Conservation (phyloP, 2,797 vertebrate genomes). For the Gallirallus australis region DNA sequence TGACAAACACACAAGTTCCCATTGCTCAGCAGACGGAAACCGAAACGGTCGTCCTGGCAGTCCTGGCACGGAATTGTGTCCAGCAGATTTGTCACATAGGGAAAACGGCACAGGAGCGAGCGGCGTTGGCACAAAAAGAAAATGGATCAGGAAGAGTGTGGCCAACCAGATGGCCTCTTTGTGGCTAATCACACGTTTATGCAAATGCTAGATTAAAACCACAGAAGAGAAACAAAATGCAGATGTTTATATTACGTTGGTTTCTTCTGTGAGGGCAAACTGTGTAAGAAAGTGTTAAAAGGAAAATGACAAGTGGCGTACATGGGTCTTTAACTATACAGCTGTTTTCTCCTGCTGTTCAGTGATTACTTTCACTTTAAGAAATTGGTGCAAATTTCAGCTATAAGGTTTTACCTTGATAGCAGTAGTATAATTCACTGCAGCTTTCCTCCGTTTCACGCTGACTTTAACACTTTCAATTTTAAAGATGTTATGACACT, state of each 20-base stretch:
- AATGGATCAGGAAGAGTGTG: background rate
- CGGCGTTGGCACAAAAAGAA: background rate
- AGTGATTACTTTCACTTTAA: background rate
- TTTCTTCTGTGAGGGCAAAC: background rate
- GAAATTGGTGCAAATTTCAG: background rate
- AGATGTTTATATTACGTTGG: background rate
- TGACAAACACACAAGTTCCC: background rate
- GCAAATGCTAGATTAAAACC: conserved; percentile 3
- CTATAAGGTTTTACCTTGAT: background rate
- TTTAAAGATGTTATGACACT: background rate
- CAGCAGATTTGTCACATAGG: background rate
- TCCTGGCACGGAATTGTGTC: background rate
- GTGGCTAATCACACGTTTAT: background rate
- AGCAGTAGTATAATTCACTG: background rate
- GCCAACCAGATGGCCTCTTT: background rate
- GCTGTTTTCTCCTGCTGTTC: background rate
- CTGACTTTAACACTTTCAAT: background rate
- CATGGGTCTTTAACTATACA: background rate
- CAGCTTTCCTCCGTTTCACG: background rate
- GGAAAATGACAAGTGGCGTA: background rate
- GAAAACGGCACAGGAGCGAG: background rate
- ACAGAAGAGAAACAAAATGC: background rate
- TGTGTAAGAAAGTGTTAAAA: background rate
- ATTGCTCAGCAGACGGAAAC: background rate
- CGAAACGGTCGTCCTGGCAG: background rate